These are phyloP conservation scores for Poeciliopsis paucimaculata DNA, from an alignment of 2,797 vertebrate species.

Conservation along the genomic window DNA sequence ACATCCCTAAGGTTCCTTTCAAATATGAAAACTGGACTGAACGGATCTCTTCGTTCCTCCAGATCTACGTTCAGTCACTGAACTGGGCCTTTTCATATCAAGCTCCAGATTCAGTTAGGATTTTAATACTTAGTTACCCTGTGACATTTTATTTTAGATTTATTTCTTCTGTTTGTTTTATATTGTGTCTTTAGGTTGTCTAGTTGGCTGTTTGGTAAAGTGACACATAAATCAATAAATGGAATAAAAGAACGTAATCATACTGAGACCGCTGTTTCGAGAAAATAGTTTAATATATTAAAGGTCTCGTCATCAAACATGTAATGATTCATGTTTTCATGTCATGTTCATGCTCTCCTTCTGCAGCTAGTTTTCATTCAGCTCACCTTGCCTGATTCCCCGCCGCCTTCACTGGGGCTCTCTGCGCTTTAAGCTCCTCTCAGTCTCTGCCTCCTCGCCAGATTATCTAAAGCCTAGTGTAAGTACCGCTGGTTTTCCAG, in stretches of 20 bases:
- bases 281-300: neutral
- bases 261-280: neutral
- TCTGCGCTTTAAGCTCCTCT: neutral
- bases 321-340: neutral
- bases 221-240: neutral
- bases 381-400: neutral
- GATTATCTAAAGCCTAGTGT: neutral
- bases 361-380: neutral
- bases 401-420: neutral
- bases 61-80: neutral
- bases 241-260: neutral
- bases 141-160: neutral
- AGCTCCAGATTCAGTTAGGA: neutral
- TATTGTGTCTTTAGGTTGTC: neutral
- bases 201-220: neutral
- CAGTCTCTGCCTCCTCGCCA: neutral
- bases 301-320: too few relatives aligned
- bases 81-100: neutral
- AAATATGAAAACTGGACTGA: neutral
- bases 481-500: neutral
- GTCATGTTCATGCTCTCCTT: neutral
- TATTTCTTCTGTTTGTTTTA: neutral
- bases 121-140: neutral
- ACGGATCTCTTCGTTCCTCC: neutral
- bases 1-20: neutral